Conservation (phyloP, 1,140 invertebrate species). For the Cherax quadricarinatus region DNA sequence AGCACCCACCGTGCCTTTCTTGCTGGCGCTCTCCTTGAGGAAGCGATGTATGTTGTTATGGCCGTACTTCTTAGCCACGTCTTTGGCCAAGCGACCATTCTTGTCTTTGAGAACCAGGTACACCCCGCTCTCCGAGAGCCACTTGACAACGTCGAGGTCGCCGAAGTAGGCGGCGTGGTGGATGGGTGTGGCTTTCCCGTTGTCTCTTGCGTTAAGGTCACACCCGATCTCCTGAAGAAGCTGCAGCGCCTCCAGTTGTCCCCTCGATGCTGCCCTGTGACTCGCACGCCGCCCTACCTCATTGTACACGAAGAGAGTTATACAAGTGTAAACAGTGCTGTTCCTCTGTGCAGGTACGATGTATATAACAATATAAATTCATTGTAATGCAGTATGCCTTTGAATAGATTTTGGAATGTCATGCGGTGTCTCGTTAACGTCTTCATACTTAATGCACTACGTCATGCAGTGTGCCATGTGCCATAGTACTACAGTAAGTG, state of each 20-base stretch:
- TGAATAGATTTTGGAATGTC: too few relatives aligned
- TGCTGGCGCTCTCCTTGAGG: not conserved
- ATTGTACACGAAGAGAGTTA: not conserved
- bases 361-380: too few relatives aligned
- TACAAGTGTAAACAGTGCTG: not conserved
- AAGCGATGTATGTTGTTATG: constrained; percentile 4
- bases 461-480: too few relatives aligned
- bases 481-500: too few relatives aligned
- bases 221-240: not conserved
- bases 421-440: too few relatives aligned
- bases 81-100: constrained; percentile 44
- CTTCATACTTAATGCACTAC: too few relatives aligned
- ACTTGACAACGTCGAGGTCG: constrained; percentile 5
- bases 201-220: constrained; percentile 21
- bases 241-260: constrained; percentile 3
- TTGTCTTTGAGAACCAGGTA: constrained; percentile 26
- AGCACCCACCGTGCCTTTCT: not conserved
- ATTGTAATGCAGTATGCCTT: too few relatives aligned
- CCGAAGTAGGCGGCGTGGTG: constrained; percentile 39
- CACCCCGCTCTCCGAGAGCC: constrained; percentile 27
- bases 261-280: constrained; percentile 25
- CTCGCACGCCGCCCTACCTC: constrained; percentile 1
- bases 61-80: constrained; percentile 48
- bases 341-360: too few relatives aligned
- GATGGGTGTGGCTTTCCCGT: constrained; percentile 31